phyloP scores from a whole-genome alignment of 2,888 invertebrate species.

The Agonopterix alstromeriana region DNA sequence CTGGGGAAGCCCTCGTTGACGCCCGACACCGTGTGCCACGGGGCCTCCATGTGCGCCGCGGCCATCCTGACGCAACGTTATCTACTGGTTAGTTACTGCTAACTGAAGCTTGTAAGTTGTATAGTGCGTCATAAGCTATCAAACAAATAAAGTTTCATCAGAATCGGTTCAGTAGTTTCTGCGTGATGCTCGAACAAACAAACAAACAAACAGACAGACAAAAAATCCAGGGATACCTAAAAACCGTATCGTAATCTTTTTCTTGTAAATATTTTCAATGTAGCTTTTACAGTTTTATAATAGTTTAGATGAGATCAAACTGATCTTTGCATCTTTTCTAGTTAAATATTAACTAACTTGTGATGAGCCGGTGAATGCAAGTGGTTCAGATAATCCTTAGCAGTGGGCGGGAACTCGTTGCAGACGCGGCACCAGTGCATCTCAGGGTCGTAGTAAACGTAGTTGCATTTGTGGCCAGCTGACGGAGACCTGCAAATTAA shows the following conservation, averaged over 20 bases:
- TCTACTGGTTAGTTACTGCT: too few species aligned
- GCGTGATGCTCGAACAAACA: too few species aligned
- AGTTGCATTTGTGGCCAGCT: slow-evolving; percentile 78
- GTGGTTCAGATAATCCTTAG: slow-evolving; percentile 90
- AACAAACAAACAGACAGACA: too few species aligned
- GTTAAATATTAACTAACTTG: slow-evolving; percentile 50
- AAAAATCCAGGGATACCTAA: too few species aligned
- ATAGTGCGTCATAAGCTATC: too few species aligned
- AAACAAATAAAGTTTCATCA: too few species aligned
- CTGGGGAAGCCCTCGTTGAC: slow-evolving; percentile 81
- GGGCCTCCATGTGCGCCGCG: slow-evolving; percentile 78
- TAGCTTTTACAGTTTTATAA: too few species aligned
- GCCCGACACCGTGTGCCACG: slow-evolving; percentile 82
- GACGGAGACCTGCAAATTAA: slow-evolving; percentile 46
- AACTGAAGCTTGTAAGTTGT: too few species aligned
- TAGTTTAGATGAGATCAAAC: too few species aligned
- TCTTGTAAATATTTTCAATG: too few species aligned
- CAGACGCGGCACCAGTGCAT: slow-evolving; percentile 94
- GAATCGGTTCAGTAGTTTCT: too few species aligned
- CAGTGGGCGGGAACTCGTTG: slow-evolving; percentile 90
- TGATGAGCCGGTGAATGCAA: slow-evolving; percentile 87
- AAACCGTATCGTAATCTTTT: too few species aligned
- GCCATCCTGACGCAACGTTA: slow-evolving; percentile 45
- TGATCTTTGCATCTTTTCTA: neutral
- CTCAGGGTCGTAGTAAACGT: slow-evolving; percentile 91